These are phyloP conservation scores for Diachasma alloeum DNA, from an alignment of 1,140 invertebrate genomes.

Conservation along the genomic window DNA sequence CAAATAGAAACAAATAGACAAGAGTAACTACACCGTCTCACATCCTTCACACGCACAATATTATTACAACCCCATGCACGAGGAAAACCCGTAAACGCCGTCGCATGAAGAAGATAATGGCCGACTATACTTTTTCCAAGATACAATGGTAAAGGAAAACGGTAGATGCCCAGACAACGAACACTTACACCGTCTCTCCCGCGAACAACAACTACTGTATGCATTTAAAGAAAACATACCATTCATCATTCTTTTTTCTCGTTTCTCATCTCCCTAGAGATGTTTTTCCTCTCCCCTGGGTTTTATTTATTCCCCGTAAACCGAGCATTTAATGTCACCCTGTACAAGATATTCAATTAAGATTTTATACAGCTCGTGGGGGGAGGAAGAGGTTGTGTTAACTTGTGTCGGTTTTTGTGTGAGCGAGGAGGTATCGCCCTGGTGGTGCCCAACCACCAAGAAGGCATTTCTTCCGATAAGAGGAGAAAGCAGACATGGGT, in stretches of 20 bases:
- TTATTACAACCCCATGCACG: neutral
- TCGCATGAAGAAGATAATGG: neutral
- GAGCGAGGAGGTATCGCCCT: neutral
- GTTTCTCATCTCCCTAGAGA: neutral
- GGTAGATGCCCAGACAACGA: neutral
- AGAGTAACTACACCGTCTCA: neutral
- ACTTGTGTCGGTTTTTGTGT: neutral
- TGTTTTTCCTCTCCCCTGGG: neutral
- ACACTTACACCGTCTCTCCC: neutral
- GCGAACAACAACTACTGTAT: neutral
- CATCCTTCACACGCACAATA: conserved; percentile 5
- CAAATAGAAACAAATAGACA: neutral
- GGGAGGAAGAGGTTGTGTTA: neutral
- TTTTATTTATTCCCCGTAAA: neutral
- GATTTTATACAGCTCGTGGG: neutral
- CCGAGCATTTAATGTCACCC: neutral
- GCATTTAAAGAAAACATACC: neutral
- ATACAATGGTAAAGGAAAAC: neutral
- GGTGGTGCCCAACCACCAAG: neutral
- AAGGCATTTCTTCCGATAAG: neutral
- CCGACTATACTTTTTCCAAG: neutral
- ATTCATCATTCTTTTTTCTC: neutral
- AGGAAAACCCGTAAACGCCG: neutral
- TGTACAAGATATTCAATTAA: conserved; percentile 14
- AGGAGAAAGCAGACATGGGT: neutral